phyloP scores from a whole-genome alignment of 2,888 invertebrate species.

The Neocrepidodera transversa region DNA sequence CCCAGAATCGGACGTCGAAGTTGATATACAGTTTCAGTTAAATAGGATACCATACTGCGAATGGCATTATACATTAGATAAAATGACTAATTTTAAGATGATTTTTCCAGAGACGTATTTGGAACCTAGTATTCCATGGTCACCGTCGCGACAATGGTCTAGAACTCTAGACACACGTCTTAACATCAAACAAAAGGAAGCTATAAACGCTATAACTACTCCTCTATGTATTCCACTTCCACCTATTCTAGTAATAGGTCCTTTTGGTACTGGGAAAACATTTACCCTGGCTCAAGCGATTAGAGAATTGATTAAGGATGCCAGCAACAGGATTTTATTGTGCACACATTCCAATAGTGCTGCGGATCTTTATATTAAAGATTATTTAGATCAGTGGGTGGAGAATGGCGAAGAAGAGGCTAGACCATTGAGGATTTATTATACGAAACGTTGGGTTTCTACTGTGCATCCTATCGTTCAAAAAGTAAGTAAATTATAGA shows the following conservation, averaged over 20 bases:
- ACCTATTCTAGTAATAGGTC: constrained; percentile 75
- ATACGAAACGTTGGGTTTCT: constrained; percentile 78
- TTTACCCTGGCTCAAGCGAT: constrained; percentile 80
- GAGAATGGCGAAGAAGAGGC: constrained; percentile 71
- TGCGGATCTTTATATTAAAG: constrained; percentile 84
- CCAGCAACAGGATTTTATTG: constrained; percentile 74
- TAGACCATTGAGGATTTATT: constrained; percentile 78
- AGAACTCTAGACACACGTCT: constrained; percentile 68
- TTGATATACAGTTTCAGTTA: constrained; percentile 81
- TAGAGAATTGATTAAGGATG: constrained; percentile 69
- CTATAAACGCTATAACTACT: constrained; percentile 78
- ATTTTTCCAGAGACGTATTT: constrained; percentile 70
- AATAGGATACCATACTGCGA: constrained; percentile 83
- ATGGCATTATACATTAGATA: constrained; percentile 84
- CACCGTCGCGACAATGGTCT: constrained; percentile 73
- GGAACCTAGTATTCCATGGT: constrained; percentile 72
- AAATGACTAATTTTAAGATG: constrained; percentile 72
- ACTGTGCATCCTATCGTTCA: constrained; percentile 77
- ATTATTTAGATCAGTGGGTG: constrained; percentile 81
- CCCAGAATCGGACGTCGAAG: constrained; percentile 69
- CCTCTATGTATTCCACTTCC: constrained; percentile 69
- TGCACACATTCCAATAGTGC: constrained; percentile 90
- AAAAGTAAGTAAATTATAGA: constrained; percentile 63
- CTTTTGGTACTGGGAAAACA: constrained; percentile 89
- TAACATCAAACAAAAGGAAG: constrained; percentile 81